phyloP scores from a whole-genome alignment of 2,113 vertebrate species.

The Clupea harengus region DNA sequence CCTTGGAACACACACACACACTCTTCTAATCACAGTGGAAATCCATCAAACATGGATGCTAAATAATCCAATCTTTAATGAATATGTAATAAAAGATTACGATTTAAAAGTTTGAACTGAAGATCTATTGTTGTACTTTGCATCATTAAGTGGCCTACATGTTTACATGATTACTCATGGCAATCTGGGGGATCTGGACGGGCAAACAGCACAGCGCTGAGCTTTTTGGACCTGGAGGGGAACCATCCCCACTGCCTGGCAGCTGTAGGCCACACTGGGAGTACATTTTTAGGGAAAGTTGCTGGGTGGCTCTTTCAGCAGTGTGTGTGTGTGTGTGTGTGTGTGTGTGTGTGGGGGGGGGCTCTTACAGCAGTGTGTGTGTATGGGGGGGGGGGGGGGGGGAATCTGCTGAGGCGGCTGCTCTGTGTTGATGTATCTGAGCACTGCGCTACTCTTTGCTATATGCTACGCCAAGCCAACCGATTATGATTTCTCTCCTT shows the following conservation, averaged over 20 bases:
- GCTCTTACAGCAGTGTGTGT: not conserved
- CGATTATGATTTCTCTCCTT: constrained; percentile 7
- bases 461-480: not conserved
- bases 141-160: not conserved
- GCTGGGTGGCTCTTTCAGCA: not conserved
- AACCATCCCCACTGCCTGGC: not conserved
- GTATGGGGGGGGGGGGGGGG: not conserved
- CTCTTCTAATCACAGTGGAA: not conserved
- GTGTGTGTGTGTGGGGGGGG: not conserved
- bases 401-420: not conserved
- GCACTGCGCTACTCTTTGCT: not conserved
- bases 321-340: not conserved
- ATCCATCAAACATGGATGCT: not conserved
- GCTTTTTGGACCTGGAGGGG: not conserved
- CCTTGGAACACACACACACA: not conserved
- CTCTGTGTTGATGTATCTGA: not conserved
- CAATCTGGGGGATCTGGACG: not conserved
- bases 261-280: not conserved
- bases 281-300: not conserved
- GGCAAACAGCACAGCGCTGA: not conserved
- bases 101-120: not conserved
- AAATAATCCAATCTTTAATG: not conserved
- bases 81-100: not conserved
- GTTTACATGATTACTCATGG: not conserved
- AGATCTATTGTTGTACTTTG: not conserved